Evolutionary conservation across 2,113 vertebrate genomes (phyloP).

Genomic region (Campylomormyrus tamandua): DNA sequence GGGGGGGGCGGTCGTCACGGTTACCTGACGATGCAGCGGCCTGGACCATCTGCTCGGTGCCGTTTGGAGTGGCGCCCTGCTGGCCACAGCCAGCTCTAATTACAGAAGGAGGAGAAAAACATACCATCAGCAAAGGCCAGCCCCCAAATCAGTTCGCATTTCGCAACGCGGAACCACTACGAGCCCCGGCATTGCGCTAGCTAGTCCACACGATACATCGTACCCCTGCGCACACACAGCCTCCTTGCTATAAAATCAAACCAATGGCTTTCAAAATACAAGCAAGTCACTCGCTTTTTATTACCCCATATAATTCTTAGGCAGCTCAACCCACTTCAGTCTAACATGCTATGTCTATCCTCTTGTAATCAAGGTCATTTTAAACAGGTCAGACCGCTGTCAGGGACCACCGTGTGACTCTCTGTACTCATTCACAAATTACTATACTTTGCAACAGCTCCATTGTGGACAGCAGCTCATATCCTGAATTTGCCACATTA

Average conservation of each 20-base stretch:
- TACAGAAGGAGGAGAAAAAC: constrained; percentile 44
- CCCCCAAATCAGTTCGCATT: neutral
- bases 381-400: neutral
- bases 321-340: neutral
- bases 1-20: constrained; percentile 62
- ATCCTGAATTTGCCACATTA: neutral
- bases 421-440: neutral
- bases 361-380: neutral
- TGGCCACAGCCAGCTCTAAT: constrained; percentile 63
- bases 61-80: constrained; percentile 59
- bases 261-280: neutral
- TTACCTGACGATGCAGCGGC: constrained; percentile 79
- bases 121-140: constrained; percentile 41
- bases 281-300: neutral
- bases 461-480: neutral
- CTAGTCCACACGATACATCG: neutral
- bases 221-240: neutral
- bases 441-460: neutral
- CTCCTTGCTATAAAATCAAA: neutral
- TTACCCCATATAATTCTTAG: neutral
- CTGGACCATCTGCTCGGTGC: constrained; percentile 78
- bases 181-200: neutral
- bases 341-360: neutral
- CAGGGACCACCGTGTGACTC: neutral
- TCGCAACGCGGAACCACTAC: neutral